Conservation (phyloP, 2,888 invertebrate genomes). For the Drosophila pseudotakahashii region DNA sequence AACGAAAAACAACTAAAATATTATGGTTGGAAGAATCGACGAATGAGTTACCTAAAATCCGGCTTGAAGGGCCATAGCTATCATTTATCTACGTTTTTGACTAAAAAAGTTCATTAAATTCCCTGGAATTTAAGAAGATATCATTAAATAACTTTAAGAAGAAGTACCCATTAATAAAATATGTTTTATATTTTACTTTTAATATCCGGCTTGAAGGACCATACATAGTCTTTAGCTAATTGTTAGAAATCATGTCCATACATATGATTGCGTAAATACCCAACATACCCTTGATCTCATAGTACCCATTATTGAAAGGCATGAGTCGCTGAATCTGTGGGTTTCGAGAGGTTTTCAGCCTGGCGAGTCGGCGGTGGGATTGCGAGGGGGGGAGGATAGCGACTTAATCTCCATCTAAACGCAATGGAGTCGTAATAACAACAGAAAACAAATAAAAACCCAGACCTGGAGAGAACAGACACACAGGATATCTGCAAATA, state of each 20-base stretch:
- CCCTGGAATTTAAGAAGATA: too few relatives aligned
- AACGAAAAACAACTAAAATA: slow-evolving; percentile 25
- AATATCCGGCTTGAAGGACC: too few relatives aligned
- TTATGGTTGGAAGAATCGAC: neutral
- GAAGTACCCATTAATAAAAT: too few relatives aligned
- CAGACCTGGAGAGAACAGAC: slow-evolving; percentile 35
- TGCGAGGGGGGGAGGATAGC: slow-evolving; percentile 31
- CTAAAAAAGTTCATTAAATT: too few relatives aligned
- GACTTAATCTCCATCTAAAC: slow-evolving; percentile 79
- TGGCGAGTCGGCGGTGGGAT: neutral
- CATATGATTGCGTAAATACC: too few relatives aligned
- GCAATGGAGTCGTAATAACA: slow-evolving; percentile 79
- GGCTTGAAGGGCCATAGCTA: neutral
- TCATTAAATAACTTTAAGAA: too few relatives aligned
- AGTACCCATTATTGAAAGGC: slow-evolving; percentile 27
- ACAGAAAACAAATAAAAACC: slow-evolving; percentile 73
- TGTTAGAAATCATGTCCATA: too few relatives aligned
- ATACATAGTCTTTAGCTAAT: too few relatives aligned
- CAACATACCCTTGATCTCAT: neutral
- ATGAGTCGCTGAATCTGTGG: slow-evolving; percentile 38
- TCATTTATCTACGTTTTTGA: too few relatives aligned
- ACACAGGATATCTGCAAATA: slow-evolving; percentile 27
- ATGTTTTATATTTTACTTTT: too few relatives aligned
- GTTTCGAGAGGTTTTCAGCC: slow-evolving; percentile 7
- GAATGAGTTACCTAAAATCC: neutral